Evolutionary conservation across 2,888 invertebrate species (phyloP), one percentile per base, ranked within the genome.

Genomic region (Noctua pronuba): DNA sequence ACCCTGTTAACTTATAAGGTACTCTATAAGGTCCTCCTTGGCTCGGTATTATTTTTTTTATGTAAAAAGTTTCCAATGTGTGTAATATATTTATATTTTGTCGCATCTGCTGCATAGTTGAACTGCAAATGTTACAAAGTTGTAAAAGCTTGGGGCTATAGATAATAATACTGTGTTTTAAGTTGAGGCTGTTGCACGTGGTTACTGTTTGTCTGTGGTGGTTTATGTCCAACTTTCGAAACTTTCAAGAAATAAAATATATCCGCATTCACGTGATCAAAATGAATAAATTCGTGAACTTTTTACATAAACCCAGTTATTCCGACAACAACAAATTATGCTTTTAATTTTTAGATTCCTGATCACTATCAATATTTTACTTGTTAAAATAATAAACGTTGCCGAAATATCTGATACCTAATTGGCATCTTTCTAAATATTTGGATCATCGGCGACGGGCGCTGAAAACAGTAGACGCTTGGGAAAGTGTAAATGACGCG

Each of bases 381-480:
- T 16, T 10, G 1, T n/a, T n/a, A n/a, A 16, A 83, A 79, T 28
- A 66, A 77, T 66, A 79, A 77, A 52, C 58, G 21, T 21, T 35
- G 21, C 28, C 28, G 24, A 60, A 66, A 67, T 66, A 77, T 83
- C 58, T 66, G 49, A 52, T 77, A 41, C n/a, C n/a, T 65, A 52
- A 74, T 83, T 79, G 83, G 58, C 66, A 52, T 77, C n/a, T 77
- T 77, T 83, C 16, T 78, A 79, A 79, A 77, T 83, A 83, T 79
- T 79, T 79, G 11, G 58, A 62, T 77, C 24, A 16, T 79, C 35
- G 4, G 0, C 67, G 38, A 77, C 21, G 78, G 52, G n/a, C 52
- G 35, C 38, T 65, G 64, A 35, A 65, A 44, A 68, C 21, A n/a
- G 13, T 46, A 41, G 24, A 46, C 28, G 31, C 13, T 41, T 46